A percentile compares a stretch with the other conserved stretches of the same genome.
These are phyloP conservation scores for Thelaira solivaga DNA, from an alignment of 2,888 invertebrate genomes.

Conservation along the genomic window DNA sequence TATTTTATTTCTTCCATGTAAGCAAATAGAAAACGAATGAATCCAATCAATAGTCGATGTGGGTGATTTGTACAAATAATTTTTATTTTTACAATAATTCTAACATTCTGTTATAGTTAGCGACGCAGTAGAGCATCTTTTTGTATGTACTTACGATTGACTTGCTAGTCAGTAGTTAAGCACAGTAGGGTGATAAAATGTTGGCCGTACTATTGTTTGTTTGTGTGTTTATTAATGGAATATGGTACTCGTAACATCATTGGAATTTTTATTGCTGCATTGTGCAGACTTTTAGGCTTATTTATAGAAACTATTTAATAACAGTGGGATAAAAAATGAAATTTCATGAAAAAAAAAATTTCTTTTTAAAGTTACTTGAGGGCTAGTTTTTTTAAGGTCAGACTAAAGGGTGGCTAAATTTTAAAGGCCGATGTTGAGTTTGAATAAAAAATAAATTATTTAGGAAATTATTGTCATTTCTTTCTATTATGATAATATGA, in stretches of 20 bases:
- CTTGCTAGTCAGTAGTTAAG: neutral
- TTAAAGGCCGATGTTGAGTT: too few relatives aligned
- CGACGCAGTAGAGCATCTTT: slow-evolving; percentile 6
- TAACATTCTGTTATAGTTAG: slow-evolving; percentile 3
- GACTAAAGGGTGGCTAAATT: too few relatives aligned
- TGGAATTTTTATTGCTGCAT: slow-evolving; percentile 57
- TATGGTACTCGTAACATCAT: slow-evolving; percentile 21
- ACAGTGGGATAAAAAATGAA: slow-evolving; percentile 27
- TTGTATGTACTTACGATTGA: neutral
- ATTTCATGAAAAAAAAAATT: neutral
- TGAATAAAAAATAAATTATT: too few relatives aligned
- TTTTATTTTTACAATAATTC: slow-evolving; percentile 38
- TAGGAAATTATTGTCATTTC: too few relatives aligned
- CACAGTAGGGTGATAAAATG: neutral
- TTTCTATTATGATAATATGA: too few relatives aligned
- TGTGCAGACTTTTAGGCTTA: slow-evolving; percentile 58
- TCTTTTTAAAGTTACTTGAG: too few relatives aligned
- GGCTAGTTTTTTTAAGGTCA: too few relatives aligned
- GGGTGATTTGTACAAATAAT: slow-evolving; percentile 54
- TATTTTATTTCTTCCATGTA: slow-evolving; percentile 25
- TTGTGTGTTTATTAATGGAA: too few relatives aligned
- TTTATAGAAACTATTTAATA: neutral
- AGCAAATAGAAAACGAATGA: slow-evolving; percentile 23
- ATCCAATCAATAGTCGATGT: slow-evolving; percentile 20
- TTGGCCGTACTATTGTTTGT: neutral